phyloP scores from a whole-genome alignment of 1,140 invertebrate species.

The Asbolus verrucosus region DNA sequence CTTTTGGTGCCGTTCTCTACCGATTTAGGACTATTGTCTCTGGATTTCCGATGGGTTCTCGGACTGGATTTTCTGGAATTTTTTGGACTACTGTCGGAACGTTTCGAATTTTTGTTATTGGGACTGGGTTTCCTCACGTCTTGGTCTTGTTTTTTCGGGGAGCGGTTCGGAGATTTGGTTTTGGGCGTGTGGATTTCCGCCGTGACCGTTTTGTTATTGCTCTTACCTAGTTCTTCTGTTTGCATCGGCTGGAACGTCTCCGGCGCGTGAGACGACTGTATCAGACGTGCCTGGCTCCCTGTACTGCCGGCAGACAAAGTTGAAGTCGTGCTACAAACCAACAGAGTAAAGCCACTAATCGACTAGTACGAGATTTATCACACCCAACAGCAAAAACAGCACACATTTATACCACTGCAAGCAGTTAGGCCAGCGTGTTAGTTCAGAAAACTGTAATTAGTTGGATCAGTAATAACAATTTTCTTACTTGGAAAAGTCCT shows the following conservation, averaged over 20 bases:
- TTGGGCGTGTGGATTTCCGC: constrained; percentile 56
- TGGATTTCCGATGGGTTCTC: constrained; percentile 49
- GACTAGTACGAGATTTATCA: constrained; percentile 9
- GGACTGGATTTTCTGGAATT: constrained; percentile 53
- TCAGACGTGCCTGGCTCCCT: constrained; percentile 91
- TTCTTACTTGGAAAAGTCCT: no score
- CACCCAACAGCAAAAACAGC: no score
- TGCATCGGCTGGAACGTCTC: constrained; percentile 87
- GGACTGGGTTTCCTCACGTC: constrained; percentile 48
- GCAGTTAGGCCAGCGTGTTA: no score
- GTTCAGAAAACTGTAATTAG: no score
- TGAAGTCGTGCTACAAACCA: constrained; percentile 82
- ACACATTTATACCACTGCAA: no score
- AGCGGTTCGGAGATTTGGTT: constrained; percentile 53
- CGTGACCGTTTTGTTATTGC: constrained; percentile 57
- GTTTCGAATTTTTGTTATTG: constrained; percentile 40
- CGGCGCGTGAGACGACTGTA: constrained; percentile 93
- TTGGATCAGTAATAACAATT: no score
- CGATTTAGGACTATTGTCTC: constrained; percentile 47
- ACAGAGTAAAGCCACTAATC: background rate
- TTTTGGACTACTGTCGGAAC: constrained; percentile 56
- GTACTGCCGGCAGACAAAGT: constrained; percentile 94
- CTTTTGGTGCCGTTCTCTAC: constrained; percentile 48
- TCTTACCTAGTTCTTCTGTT: constrained; percentile 89
- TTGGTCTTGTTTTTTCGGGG: constrained; percentile 52